Conservation (phyloP, 2,888 invertebrate genomes). For the Lapara coniferarum region DNA sequence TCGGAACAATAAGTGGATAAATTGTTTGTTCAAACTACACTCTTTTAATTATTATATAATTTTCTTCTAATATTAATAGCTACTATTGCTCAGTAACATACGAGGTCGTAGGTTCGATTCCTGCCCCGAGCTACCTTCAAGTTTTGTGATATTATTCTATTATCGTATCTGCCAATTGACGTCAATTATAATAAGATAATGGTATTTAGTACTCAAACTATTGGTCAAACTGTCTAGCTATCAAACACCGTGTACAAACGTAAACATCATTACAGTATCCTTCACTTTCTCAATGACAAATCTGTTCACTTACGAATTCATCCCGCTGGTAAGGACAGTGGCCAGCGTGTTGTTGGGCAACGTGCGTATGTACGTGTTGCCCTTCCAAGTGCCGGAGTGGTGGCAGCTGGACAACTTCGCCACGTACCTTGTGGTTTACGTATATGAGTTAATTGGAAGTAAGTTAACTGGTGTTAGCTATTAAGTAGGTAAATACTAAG, state of each 20-base stretch:
- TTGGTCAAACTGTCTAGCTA: too few species aligned
- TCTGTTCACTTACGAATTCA: conserved; percentile 32
- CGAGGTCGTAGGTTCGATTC: too few species aligned
- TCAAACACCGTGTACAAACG: too few species aligned
- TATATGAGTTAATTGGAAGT: conserved; percentile 35
- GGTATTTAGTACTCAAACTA: too few species aligned
- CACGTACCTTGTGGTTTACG: conserved; percentile 30
- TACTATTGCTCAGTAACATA: background rate
- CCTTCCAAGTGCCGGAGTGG: conserved; percentile 32
- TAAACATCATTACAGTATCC: conserved; percentile 35
- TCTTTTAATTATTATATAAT: too few species aligned
- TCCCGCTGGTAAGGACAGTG: conserved; percentile 31
- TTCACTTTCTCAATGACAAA: conserved; percentile 33
- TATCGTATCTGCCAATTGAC: too few species aligned
- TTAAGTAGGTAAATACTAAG: too few species aligned
- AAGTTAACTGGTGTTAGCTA: conserved; percentile 22
- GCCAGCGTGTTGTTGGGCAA: conserved; percentile 32
- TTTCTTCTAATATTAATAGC: too few species aligned
- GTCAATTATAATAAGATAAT: too few species aligned
- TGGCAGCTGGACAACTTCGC: conserved; percentile 32
- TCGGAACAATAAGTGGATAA: conserved; percentile 31
- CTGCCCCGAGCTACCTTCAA: too few species aligned
- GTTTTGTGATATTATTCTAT: too few species aligned
- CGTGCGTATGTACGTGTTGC: conserved; percentile 32
- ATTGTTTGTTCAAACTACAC: conserved; percentile 29